Base-by-base conservation (phyloP, 2,797 vertebrate genomes). In the Megaceryle alcyon region DNA sequence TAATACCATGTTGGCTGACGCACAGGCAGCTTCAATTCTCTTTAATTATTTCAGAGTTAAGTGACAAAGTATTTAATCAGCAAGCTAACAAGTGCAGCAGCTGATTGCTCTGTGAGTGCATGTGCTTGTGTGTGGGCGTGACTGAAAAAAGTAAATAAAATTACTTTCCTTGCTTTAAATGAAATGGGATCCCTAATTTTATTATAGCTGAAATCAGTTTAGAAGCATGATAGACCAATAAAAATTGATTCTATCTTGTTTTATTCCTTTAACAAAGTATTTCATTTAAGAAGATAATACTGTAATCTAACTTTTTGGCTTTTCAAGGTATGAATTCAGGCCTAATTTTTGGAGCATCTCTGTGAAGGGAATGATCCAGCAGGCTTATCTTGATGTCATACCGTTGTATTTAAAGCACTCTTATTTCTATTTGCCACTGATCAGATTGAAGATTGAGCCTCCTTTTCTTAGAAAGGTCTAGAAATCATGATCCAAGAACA, bases 31-130 rank as follows among this genome's bases (percentile, higher is more conserved):
- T 97, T 95, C 97, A 97, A 89, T 98, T 98, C 90, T 69, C 97
- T 97, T 97, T 98, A 98, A 98, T 98, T 98, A 98, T 97, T 96
- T 96, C 95, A 91, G 96, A 93, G 86, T 97, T 98, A 97, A 97
- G 97, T 96, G 97, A 96, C 97, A 98, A 97, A 96, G 92, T 97
- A 96, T 97, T 98, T 98, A 98, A 98, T 98, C 98, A 98, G 96
- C 16, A 72, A 96, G 72, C 92, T 98, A 98, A 98, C 97, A 97
- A 98, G 97, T 97, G 88, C 81, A 88, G 91, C 18, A 39, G 72
- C 95, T 97, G 97, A 98, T 97, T 97, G 92, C 95, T 97, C 82
- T 94, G 87, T 29, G 10, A 41, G 41, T 91, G 75, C 22, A 5
- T 54, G 73, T 15, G 29, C 64, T 88, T 87, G 56, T 94, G 93